Base-by-base conservation (phyloP, 2,888 invertebrate genomes). In the Perizoma affinitatum region DNA sequence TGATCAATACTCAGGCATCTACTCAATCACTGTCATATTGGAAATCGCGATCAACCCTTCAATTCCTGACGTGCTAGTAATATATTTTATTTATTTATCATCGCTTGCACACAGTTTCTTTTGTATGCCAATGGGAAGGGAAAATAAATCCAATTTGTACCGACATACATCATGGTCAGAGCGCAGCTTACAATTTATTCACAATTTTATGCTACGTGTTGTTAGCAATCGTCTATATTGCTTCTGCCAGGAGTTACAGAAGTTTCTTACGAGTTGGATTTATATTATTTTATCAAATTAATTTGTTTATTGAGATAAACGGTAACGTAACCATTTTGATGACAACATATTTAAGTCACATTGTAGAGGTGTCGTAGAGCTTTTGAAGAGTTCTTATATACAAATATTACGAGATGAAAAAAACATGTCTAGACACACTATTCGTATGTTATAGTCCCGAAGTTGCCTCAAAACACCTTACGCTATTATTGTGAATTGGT, bases 61-160 rank as follows among this genome's bases (percentile, higher is more conserved):
- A 63, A 54, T 61, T 54, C 47, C 54, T 53, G 61, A 68, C 58
- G 58, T 56, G 38, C 76, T 80, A 80, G 74, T 74, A 80, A 80
- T 80, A 88, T 87, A 86, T 89, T 84, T 88, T 88, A 87, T 87
- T 87, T 81, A 83, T 86, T 84, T 80, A 83, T 86, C 88, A 88
- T 88, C 86, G 84, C 85, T 88, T 87, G 87, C 84, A 87, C 85
- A 86, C 85, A 86, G 84, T 88, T 86, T 83, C 82, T 86, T 82
- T 83, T 79, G 81, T 83, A 81, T 82, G 77, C 83, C 83, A 83
- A 82, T 82, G 80, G 83, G 83, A 84, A 83, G 84, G 85, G 75
- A 79, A 80, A 84, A 88, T 89, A 89, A 89, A 90, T 90, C 90
- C 88, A 90, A 90, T 91, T 90, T 90, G 87, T 86, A 84, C 86